Percentiles rank a stretch among this genome's conserved stretches.
Evolutionary conservation across 2,113 vertebrate genomes (phyloP).

Genomic region (Saguinus midas): DNA sequence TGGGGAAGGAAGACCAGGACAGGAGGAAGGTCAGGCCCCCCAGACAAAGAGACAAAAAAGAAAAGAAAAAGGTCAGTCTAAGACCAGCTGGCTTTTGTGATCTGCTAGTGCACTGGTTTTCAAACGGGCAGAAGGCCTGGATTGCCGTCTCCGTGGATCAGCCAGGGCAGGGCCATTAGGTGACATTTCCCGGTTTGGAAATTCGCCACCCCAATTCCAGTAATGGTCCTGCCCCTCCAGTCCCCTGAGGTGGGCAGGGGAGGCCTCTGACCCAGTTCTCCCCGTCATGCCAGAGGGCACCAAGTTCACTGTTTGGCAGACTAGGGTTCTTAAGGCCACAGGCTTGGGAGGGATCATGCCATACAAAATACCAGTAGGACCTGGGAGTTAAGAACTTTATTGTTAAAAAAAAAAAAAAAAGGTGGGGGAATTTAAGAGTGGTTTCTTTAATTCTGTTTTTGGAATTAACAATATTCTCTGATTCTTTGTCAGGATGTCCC

Average conservation of each 20-base stretch:
- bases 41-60: conserved; percentile 13
- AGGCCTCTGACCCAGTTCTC: not conserved
- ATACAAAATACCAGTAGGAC: not conserved
- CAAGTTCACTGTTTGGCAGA: not conserved
- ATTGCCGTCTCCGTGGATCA: not conserved
- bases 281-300: not conserved
- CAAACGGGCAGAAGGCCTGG: not conserved
- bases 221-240: not conserved
- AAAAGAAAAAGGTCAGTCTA: conserved; percentile 56
- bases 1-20: not conserved
- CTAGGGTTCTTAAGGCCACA: not conserved
- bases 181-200: not conserved
- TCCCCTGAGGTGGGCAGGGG: too few relatives aligned
- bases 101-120: not conserved
- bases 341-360: not conserved
- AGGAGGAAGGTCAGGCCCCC: not conserved
- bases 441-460: not conserved
- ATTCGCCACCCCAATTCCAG: not conserved
- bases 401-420: not conserved
- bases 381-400: not conserved
- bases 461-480: not conserved
- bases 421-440: not conserved
- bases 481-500: not conserved
- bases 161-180: not conserved
- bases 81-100: not conserved